Evolutionary conservation across 2,113 vertebrate species (phyloP).

Genomic region (Myotis davidii): DNA sequence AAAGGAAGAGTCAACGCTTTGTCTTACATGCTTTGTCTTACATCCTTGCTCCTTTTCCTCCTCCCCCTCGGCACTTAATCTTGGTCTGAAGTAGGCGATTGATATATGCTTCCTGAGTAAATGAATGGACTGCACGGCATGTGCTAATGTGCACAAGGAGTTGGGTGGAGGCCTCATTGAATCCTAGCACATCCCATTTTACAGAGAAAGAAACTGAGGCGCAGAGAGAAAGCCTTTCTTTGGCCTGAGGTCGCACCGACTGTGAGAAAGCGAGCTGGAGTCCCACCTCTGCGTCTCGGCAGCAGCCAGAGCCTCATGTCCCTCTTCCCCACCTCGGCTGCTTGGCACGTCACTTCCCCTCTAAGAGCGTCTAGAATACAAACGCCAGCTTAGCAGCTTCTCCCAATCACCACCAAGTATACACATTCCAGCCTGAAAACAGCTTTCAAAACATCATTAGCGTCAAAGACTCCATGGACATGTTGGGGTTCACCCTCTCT

Average conservation of each 20-base stretch:
- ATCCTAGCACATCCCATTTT: not conserved
- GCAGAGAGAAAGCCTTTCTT: not conserved
- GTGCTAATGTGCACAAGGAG: fast-evolving
- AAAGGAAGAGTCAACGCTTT: not conserved
- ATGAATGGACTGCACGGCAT: not conserved
- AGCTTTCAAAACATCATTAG: not conserved
- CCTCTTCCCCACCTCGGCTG: fast-evolving
- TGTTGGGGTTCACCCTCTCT: not conserved
- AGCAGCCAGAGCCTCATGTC: not conserved
- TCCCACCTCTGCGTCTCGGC: not conserved
- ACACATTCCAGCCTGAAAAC: not conserved
- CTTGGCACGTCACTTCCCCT: not conserved
- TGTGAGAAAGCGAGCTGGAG: not conserved
- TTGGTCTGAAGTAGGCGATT: not conserved
- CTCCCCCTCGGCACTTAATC: not conserved
- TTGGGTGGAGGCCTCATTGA: not conserved
- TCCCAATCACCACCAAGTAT: not conserved
- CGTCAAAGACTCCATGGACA: not conserved
- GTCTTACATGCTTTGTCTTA: not conserved
- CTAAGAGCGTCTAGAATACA: not conserved
- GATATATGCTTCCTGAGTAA: not conserved
- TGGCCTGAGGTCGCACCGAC: not conserved
- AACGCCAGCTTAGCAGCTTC: not conserved
- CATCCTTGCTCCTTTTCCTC: not conserved
- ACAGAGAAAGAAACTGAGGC: not conserved